Evolutionary conservation across 1,140 invertebrate genomes (phyloP), one percentile per base, ranked within the genome.

Genomic region (Drosophila elegans): DNA sequence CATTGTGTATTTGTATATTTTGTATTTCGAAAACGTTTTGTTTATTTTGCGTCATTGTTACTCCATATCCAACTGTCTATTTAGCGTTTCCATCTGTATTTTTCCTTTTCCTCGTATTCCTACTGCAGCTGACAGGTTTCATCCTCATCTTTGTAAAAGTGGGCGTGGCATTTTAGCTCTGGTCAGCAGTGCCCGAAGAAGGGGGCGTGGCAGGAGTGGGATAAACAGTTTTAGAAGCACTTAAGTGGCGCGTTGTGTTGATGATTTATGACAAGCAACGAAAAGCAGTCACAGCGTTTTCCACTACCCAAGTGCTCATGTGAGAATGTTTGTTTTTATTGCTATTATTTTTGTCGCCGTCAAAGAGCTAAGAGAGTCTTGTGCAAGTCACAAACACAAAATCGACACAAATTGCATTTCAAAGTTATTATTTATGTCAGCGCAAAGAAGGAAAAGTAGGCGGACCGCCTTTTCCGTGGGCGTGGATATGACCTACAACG

Each of bases 351-450:
- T 64, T 83, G 62, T 83, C 59, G 71, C 59, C 60, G 53, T 57
- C 53, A 45, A 46, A 67, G 56, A 72, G 52, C 52, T 42, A 13
- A 16, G 12, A 67, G 64, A 53, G 45, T 49, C 56, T 45, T 45
- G 42, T 12, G 72, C 48, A 49, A 71, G 53, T 73, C 80, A 66
- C 55, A 57, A 73, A 74, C 59, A 78, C 64, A 82, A 82, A 76
- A 86, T 86, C 79, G 83, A 86, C 83, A 83, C 83, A 88, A 83
- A 86, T 86, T 89, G 84, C 79, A 88, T 86, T 83, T 66, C 55
- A 82, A 86, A 88, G 75, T 88, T 86, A 82, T 86, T 78, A 86
- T 82, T 88, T 82, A 86, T 86, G 78, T 77, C 76, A 52, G 62
- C 53, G 62, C 5, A 27, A 60, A 60, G 56, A 29, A 52, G 49